These are phyloP conservation scores for Entosphenus tridentatus DNA, from an alignment of 2,113 vertebrate species.

Conservation along the genomic window DNA sequence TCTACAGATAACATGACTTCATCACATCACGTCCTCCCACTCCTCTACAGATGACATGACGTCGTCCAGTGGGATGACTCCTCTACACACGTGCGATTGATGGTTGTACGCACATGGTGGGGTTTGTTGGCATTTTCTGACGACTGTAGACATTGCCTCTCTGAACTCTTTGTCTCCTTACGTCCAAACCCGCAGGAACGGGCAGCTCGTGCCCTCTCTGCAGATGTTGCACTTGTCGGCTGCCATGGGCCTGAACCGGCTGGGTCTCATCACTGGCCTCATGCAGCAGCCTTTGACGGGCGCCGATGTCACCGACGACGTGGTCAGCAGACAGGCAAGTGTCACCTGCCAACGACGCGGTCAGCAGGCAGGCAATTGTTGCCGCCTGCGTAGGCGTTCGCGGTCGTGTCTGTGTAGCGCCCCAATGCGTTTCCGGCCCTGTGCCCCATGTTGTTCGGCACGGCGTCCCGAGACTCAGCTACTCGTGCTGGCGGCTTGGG, in stretches of 20 bases:
- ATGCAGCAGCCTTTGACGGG: conserved; percentile 22
- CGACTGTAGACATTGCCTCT: conserved; percentile 2
- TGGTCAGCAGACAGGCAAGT: conserved; percentile 31
- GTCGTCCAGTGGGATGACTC: conserved; percentile 28
- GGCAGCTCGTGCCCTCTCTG: conserved; percentile 25
- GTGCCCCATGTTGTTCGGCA: too few species aligned
- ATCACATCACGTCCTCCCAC: conserved; percentile 8
- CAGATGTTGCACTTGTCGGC: conserved; percentile 34
- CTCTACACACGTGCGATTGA: conserved; percentile 21
- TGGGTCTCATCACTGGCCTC: conserved; percentile 31
- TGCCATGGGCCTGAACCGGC: conserved; percentile 29
- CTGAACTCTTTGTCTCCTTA: conserved; percentile 11
- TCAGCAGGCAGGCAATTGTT: too few species aligned
- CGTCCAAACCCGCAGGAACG: conserved; percentile 19
- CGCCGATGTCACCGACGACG: conserved; percentile 22
- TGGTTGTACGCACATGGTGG: conserved; percentile 25
- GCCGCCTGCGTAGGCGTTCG: too few species aligned
- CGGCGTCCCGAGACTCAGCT: too few species aligned
- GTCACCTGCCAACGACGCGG: not conserved
- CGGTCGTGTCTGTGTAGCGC: too few species aligned
- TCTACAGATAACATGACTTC: conserved; percentile 25
- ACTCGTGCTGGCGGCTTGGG: too few species aligned
- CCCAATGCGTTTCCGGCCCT: too few species aligned
- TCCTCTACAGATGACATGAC: conserved; percentile 25
- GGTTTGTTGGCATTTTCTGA: conserved; percentile 13